A percentile compares a stretch with the other conserved stretches of the same genome.
Evolutionary conservation across 2,113 vertebrate species (phyloP).

Genomic region (Hoplias malabaricus): DNA sequence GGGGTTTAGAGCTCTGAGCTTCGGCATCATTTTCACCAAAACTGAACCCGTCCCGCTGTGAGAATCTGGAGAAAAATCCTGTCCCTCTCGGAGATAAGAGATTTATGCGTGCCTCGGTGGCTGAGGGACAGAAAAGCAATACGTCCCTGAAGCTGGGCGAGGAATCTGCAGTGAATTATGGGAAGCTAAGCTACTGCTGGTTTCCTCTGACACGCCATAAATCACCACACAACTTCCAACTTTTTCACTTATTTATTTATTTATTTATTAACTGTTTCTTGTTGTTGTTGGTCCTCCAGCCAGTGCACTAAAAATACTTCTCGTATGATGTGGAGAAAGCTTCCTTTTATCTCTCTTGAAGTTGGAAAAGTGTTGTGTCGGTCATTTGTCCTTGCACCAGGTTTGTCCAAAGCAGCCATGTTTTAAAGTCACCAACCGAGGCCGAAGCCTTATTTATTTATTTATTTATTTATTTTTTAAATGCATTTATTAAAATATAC

Average conservation of each 20-base stretch:
- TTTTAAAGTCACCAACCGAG: neutral
- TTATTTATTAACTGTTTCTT: conserved; percentile 27
- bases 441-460: neutral
- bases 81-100: conserved; percentile 25
- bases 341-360: neutral
- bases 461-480: neutral
- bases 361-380: neutral
- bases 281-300: conserved; percentile 26
- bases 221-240: conserved; percentile 46
- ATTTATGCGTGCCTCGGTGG: conserved; percentile 45
- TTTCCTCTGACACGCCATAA: conserved; percentile 43
- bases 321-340: neutral
- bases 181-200: conserved; percentile 51
- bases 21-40: neutral
- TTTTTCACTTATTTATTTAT: conserved; percentile 32
- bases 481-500: no score
- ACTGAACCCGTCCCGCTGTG: neutral
- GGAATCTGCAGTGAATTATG: conserved; percentile 52
- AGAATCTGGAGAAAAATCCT: conserved; percentile 10
- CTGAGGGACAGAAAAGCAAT: conserved; percentile 53
- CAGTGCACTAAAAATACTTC: neutral
- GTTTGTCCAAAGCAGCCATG: neutral
- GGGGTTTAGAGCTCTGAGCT: neutral
- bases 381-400: conserved; percentile 20
- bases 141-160: conserved; percentile 51